Evolutionary conservation across 2,797 vertebrate genomes (phyloP).

Genomic region (Ctenopoma kingsleyae): DNA sequence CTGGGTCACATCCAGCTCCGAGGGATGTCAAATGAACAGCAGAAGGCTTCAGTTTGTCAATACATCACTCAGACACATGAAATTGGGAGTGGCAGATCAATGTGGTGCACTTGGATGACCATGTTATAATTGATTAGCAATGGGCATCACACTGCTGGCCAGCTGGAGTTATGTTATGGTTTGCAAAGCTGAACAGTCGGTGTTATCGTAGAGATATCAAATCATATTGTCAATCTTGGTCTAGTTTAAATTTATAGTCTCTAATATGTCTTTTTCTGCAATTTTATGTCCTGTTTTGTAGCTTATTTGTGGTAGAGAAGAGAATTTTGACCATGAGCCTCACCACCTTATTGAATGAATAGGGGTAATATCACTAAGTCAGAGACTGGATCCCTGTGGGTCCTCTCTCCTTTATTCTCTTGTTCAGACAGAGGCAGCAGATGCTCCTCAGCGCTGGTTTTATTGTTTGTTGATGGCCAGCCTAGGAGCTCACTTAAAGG

Average conservation of each 20-base stretch:
- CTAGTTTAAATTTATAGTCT: background rate
- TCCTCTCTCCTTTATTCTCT: conserved; percentile 64
- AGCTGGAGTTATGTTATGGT: background rate
- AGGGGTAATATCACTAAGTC: conserved; percentile 67
- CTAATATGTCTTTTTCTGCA: conserved; percentile 12
- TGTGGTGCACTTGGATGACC: conserved; percentile 54
- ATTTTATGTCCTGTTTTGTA: background rate
- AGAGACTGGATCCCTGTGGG: conserved; percentile 66
- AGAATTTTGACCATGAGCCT: conserved; percentile 54
- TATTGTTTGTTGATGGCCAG: conserved; percentile 70
- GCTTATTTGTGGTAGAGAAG: conserved; percentile 7
- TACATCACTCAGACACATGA: conserved; percentile 61
- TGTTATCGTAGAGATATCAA: background rate
- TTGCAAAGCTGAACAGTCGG: background rate
- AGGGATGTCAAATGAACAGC: conserved; percentile 59
- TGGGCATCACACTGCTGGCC: conserved; percentile 26
- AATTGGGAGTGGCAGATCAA: conserved; percentile 69
- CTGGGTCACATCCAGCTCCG: conserved; percentile 62
- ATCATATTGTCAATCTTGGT: conserved; percentile 1
- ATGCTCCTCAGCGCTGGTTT: conserved; percentile 74
- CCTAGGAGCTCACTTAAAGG: conserved; percentile 68
- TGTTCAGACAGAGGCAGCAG: conserved; percentile 73
- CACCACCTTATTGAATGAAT: conserved; percentile 35
- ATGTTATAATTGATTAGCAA: conserved; percentile 62
- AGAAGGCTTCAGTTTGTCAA: conserved; percentile 53